Evolutionary conservation across 2,888 invertebrate genomes (phyloP), one percentile per base, ranked within the genome.

Genomic region (Oligia strigilis): DNA sequence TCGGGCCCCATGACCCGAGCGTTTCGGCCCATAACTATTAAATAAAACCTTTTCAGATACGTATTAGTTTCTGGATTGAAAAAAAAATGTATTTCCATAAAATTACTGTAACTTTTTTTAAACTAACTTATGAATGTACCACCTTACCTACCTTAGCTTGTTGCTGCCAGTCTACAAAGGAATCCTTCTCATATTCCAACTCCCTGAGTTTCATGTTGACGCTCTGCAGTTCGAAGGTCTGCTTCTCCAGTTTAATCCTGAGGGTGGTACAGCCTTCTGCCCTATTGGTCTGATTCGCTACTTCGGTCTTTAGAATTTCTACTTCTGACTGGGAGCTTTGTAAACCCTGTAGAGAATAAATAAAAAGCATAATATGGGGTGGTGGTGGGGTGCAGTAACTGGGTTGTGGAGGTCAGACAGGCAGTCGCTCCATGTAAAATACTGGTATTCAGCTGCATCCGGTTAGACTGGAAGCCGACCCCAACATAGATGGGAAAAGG

Each of bases 251-350:
- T 78, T 96, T 95, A 14, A 91, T 94, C 75, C 93, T 92, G 65
- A 96, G 84, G 0, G 92, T 85, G 0, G 92, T 92, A 73, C 95
- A 96, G 84, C 96, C 95, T 67, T 96, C 96, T 0, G 95, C 95
- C 4, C 94, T 93, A 36, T 91, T 90, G 3, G 94, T 95, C 78
- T 96, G 96, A 78, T 93, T 95, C 0, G 93, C 85, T 9, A 96
- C 91, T 79, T 96, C 96, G 11, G 90, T 92, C 79, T 96, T 96
- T 11, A 96, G 89, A 78, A 96, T 94, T 78, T 97, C 97, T 29
- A 97, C 96, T 91, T 98, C 97, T 52, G 97, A 95, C 88, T 97
- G 97, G 6, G 97, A 97, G 67, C 96, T 97, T 93, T 97, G 96
- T 78, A 97, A 92, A 72, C 97, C 96, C 97, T 97, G 17, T 65